These are phyloP conservation scores for Emydocephalus ijimae DNA, from an alignment of 2,113 vertebrate species.

Conservation along the genomic window DNA sequence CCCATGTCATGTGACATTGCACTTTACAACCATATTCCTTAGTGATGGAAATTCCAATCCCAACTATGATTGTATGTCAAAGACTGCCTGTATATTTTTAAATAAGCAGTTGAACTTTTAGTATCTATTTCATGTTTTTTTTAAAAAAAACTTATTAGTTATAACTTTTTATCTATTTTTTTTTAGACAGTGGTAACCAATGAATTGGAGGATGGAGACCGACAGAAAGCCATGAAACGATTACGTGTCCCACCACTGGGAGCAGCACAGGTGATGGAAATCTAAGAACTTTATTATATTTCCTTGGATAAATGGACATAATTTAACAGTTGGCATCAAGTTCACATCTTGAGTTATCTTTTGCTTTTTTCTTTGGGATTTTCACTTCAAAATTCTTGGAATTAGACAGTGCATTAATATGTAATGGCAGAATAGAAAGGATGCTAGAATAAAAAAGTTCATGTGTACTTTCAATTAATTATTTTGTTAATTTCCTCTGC, in stretches of 20 bases:
- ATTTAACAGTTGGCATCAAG: accelerated
- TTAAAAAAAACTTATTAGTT: not conserved
- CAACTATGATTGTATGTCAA: not conserved
- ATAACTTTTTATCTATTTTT: not conserved
- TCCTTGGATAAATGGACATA: not conserved
- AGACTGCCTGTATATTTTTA: not conserved
- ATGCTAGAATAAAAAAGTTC: constrained; percentile 28
- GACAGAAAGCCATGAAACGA: constrained; percentile 98
- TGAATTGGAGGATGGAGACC: constrained; percentile 95
- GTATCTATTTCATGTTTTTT: not conserved
- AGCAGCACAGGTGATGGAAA: constrained; percentile 87
- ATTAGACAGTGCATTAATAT: constrained; percentile 25
- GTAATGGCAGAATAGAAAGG: constrained; percentile 25
- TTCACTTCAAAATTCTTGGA: constrained; percentile 20
- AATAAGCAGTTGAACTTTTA: not conserved
- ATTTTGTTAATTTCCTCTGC: not conserved
- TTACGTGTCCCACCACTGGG: constrained; percentile 95
- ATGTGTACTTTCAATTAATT: not conserved
- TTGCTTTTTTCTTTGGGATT: not conserved
- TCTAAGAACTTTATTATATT: constrained; percentile 34
- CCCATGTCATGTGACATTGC: not conserved
- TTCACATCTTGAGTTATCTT: not conserved
- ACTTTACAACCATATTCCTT: not conserved
- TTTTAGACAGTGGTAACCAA: constrained; percentile 89
- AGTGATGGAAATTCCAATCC: not conserved